These are phyloP conservation scores for Nerophis ophidion DNA, from an alignment of 2,113 vertebrate genomes.

Conservation along the genomic window DNA sequence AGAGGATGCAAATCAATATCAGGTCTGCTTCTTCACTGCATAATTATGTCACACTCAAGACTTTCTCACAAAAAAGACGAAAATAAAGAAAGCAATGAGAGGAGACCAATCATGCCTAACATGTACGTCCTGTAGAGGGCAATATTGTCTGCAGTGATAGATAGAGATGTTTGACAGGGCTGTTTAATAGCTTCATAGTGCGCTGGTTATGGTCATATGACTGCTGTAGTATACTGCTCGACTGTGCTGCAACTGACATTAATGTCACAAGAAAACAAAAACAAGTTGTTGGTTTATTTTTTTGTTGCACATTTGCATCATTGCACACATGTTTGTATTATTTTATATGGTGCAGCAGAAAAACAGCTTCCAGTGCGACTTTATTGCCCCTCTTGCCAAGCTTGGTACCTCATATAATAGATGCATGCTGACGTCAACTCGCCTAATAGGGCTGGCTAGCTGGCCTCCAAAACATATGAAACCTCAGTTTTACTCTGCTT, in stretches of 20 bases:
- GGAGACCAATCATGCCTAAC: constrained; percentile 50
- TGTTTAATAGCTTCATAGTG: constrained; percentile 34
- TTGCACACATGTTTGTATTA: not conserved
- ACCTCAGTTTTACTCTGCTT: not conserved
- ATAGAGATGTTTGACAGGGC: constrained; percentile 26
- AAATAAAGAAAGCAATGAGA: constrained; percentile 4
- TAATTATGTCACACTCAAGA: constrained; percentile 1
- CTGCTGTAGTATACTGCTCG: not conserved
- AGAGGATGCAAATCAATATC: constrained; percentile 4
- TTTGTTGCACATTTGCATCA: not conserved
- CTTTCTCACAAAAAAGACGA: not conserved
- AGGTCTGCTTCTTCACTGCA: not conserved
- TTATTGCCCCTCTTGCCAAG: not conserved
- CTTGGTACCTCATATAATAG: not conserved
- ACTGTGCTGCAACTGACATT: not conserved
- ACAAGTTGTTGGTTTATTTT: not conserved
- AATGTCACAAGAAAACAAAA: not conserved
- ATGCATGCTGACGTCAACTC: not conserved
- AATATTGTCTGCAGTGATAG: constrained; percentile 56
- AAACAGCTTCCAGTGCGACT: not conserved
- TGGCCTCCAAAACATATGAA: no score
- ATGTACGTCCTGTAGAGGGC: constrained; percentile 67
- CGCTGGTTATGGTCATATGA: constrained; percentile 31
- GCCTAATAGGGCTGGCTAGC: not conserved
- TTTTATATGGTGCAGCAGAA: not conserved